phyloP scores from a whole-genome alignment of 2,797 vertebrate genomes.

The Sebastes ruberrimus region DNA sequence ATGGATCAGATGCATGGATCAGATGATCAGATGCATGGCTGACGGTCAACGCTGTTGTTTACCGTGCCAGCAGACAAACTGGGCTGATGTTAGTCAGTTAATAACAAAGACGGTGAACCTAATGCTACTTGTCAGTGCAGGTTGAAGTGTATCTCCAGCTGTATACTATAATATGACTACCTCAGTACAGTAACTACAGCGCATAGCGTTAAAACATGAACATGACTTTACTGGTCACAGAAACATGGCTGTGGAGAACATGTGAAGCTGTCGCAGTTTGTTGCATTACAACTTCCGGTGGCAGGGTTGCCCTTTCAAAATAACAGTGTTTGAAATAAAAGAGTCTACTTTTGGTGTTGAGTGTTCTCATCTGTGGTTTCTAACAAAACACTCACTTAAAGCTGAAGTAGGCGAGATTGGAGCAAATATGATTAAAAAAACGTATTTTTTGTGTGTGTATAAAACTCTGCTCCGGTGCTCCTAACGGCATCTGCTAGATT shows the following conservation, averaged over 20 bases:
- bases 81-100: neutral
- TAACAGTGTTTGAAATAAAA: neutral
- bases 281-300: conserved; percentile 6
- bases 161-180: rapidly evolving
- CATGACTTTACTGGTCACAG: neutral
- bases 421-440: no score
- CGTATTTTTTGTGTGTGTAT: no score
- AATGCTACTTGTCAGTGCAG: neutral
- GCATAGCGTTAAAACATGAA: neutral
- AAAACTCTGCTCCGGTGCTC: no score
- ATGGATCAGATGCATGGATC: no score
- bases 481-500: no score
- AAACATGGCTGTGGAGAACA: conserved; percentile 15
- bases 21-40: neutral
- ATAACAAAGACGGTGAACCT: neutral
- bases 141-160: neutral
- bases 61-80: neutral
- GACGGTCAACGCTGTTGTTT: neutral
- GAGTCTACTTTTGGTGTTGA: neutral
- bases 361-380: neutral
- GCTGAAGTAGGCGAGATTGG: no score
- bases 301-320: neutral
- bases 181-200: rapidly evolving
- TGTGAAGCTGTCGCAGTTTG: neutral
- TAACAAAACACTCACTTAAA: no score